Conservation (phyloP, 2,888 invertebrate genomes). For the Tachystola acroxantha region DNA sequence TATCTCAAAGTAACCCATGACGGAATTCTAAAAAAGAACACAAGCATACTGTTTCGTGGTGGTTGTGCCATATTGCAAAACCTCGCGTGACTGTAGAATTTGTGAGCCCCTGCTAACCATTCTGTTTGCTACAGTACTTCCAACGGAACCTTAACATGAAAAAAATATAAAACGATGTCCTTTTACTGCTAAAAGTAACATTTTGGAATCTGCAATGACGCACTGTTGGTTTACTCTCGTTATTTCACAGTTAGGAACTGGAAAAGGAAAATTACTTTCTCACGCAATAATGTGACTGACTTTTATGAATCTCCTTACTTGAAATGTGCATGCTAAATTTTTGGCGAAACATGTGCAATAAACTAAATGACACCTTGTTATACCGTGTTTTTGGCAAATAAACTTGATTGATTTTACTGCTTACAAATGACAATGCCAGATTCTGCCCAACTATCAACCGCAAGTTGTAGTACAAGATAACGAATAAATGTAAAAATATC, state of each 20-base stretch:
- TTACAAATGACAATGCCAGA: too few species aligned
- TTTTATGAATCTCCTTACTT: too few species aligned
- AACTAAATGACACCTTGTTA: too few species aligned
- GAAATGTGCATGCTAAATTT: too few species aligned
- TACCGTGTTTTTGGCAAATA: too few species aligned
- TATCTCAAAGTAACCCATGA: too few species aligned
- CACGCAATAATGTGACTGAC: not conserved
- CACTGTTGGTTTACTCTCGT: constrained; percentile 9
- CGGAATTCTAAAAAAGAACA: constrained; percentile 22
- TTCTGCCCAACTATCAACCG: too few species aligned
- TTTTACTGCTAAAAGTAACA: constrained; percentile 5
- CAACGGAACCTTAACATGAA: constrained; percentile 10
- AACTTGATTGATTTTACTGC: too few species aligned
- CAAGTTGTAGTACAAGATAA: too few species aligned
- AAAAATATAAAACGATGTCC: constrained; percentile 6
- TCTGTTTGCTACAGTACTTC: constrained; percentile 34
- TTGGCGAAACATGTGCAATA: too few species aligned
- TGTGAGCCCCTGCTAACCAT: constrained; percentile 47
- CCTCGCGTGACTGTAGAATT: constrained; percentile 43
- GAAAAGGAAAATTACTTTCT: not conserved
- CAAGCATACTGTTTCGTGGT: constrained; percentile 23
- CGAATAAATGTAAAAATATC: too few species aligned
- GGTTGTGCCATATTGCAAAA: constrained; percentile 27
- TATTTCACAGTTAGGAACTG: not conserved
- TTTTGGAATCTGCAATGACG: constrained; percentile 4